A percentile compares a stretch with the other conserved stretches of the same genome.
phyloP scores from a whole-genome alignment of 2,113 vertebrate genomes.

The Forbesichthys papilliferus region DNA sequence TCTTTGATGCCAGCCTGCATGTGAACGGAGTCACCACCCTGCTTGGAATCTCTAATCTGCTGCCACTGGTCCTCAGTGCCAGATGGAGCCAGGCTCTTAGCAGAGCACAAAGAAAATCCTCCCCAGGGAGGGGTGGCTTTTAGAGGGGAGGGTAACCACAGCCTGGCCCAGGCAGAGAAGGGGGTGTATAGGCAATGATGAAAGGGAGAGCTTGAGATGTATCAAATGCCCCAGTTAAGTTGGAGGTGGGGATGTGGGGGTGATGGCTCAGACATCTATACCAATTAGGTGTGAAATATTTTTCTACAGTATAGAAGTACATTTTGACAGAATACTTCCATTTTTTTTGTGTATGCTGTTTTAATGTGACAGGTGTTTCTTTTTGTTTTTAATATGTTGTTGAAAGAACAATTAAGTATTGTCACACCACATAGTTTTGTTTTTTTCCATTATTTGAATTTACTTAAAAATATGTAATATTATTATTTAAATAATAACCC shows the following conservation, averaged over 20 bases:
- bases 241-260: no score
- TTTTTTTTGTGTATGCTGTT: no score
- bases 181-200: neutral
- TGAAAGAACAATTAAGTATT: no score
- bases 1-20: neutral
- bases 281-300: neutral
- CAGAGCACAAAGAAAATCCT: slow-evolving; percentile 58
- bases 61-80: slow-evolving; percentile 50
- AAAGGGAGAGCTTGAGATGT: slow-evolving; percentile 14
- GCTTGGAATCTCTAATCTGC: slow-evolving; percentile 34
- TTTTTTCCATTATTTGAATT: no score
- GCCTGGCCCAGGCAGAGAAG: neutral
- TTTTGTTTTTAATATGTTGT: no score
- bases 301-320: neutral
- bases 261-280: no score
- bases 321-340: no score
- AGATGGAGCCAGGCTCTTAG: slow-evolving; percentile 62
- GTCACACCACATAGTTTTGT: no score
- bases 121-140: slow-evolving; percentile 47
- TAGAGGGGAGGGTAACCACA: slow-evolving; percentile 17
- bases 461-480: no score
- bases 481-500: no score
- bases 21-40: slow-evolving; percentile 7
- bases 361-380: no score
- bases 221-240: neutral